Base-by-base conservation (phyloP, 2,888 invertebrate species). In the Neria commutata region DNA sequence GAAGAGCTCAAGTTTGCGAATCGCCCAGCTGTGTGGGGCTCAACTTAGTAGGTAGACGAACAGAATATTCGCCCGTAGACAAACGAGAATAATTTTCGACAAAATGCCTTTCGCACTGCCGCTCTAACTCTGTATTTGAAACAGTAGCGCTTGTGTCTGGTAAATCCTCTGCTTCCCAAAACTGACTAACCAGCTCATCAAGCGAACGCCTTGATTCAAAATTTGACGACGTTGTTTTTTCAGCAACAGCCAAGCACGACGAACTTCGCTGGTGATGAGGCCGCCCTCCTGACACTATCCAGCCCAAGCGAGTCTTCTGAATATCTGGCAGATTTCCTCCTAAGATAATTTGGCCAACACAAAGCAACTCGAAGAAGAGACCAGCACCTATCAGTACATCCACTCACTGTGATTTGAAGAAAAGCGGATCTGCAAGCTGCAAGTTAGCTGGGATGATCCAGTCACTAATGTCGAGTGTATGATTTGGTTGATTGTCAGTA, bases 261-360 rank as follows among this genome's bases (percentile, higher is more conserved):
- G n/a, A n/a, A n/a, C n/a, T n/a, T n/a, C n/a, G n/a, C n/a, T n/a
- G n/a, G n/a, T n/a, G n/a, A n/a, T n/a, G n/a, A n/a, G n/a, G n/a
- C n/a, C n/a, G n/a, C n/a, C 54, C 54, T 4, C 63, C 67, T 11
- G 56, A 51, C 2, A 64, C 60, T 33, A 63, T 50, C 62, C 62
- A 67, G 4, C 62, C 66, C 16, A 66, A 55, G 21, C 29, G 21
- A 2, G 64, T 63, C 21, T 66, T 62, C 58, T 62, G 64, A 4
- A 66, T 19, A n/a, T 60, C 5, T 14, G 62, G 63, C 24, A 57
- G 29, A 16, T 26, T 33, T 10, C 17, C 33, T 1, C 57, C 51
- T 1, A 62, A 25, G n/a, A 56, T 54, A 19, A 59, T 54, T 49
- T 56, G 14, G n/a, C n/a, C n/a, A n/a, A n/a, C n/a, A n/a, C 55